A percentile compares a stretch with the other conserved stretches of the same genome.
These are phyloP conservation scores for Ceriagrion tenellum DNA, from an alignment of 2,888 invertebrate species.

Conservation along the genomic window DNA sequence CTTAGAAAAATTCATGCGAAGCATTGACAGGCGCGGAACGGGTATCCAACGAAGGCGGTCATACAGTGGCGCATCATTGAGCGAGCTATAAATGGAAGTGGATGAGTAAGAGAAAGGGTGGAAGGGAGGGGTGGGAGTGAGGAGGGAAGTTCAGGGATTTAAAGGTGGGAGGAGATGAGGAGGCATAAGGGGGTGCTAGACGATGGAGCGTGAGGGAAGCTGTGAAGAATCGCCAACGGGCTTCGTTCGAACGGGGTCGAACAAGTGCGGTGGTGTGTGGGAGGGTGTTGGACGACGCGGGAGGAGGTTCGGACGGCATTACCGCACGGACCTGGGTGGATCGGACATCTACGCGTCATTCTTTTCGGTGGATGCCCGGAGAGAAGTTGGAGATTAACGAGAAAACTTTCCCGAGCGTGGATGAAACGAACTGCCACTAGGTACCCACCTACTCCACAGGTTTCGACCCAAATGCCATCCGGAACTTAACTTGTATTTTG, in stretches of 20 bases:
- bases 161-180: no score
- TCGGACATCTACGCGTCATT: background rate
- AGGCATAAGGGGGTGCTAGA: no score
- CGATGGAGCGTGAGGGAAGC: background rate
- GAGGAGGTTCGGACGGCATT: background rate
- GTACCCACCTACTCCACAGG: background rate
- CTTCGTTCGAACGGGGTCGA: background rate
- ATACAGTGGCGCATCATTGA: background rate
- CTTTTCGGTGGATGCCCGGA: background rate
- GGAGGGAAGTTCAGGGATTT: no score
- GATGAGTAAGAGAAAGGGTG: background rate
- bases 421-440: constrained; percentile 4
- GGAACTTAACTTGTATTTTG: constrained; percentile 13
- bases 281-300: background rate
- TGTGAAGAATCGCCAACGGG: background rate
- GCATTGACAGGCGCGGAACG: background rate
- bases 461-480: background rate
- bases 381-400: background rate
- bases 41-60: background rate
- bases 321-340: background rate
- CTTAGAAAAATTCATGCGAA: background rate
- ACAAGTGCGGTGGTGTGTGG: background rate
- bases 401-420: constrained; percentile 12
- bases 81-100: background rate
- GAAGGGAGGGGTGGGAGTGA: background rate